Evolutionary conservation across 2,888 invertebrate genomes (phyloP), one percentile per base, ranked within the genome.

Genomic region (Epinotia bilunana): DNA sequence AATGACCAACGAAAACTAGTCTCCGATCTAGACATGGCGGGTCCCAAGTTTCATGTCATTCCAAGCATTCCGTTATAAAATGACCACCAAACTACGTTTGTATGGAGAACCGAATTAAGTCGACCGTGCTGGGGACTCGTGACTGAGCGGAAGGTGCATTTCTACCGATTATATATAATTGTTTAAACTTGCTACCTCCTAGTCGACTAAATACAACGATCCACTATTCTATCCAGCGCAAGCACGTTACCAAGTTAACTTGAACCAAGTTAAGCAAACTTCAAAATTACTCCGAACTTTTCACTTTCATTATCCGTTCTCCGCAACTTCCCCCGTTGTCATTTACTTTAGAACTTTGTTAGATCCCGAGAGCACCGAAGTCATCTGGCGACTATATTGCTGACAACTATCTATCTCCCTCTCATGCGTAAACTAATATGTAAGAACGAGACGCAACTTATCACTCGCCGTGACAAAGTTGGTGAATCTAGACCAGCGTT

Each of bases 241-340:
- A 69, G 63, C 73, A 63, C 23, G 23, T 28, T 28, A 28, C 23
- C 23, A 28, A 28, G 23, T 63, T 69, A 20, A 33, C 70, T 70
- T 33, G 20, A 28, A 46, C 46, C 49, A 70, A 70, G 23, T 70
- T 28, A 18, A 63, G 57, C 69, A 70, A 74, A 74, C 70, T 74
- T 74, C 64, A 39, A 74, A 74, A 73, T 73, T 73, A 65, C 74
- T 58, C 46, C 70, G 43, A 70, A 39, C 70, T 74, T 74, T 74
- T 70, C 70, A 74, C 60, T 74, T 65, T 70, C 74, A 69, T 70
- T 74, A 63, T 53, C n/a, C 53, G 53, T 53, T 53, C n/a, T 53
- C 53, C n/a, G n/a, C n/a, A 53, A 53, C n/a, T 53, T 53, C 53
- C 5, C n/a, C 7, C 53, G 49, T 58, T 64, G 64, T 43, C 64